Evolutionary conservation across 2,113 vertebrate genomes (phyloP).

Genomic region (Sander lucioperca): DNA sequence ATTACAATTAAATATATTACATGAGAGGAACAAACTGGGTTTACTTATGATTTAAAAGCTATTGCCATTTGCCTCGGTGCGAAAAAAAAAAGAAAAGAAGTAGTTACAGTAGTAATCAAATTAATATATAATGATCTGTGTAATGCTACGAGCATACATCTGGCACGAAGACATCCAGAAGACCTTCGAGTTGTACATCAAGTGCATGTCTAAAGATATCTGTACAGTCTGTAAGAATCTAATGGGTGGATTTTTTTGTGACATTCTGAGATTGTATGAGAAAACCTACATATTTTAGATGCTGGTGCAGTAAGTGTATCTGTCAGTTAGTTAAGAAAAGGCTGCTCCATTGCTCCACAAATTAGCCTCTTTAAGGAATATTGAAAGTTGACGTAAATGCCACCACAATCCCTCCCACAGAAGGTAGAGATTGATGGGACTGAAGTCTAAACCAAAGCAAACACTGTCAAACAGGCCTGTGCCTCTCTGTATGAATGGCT

Average conservation of each 20-base stretch:
- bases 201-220: background rate
- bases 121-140: constrained; percentile 26
- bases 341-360: background rate
- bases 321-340: background rate
- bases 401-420: background rate
- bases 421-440: background rate
- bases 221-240: background rate
- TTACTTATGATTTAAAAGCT: background rate
- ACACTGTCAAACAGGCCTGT: constrained; percentile 62
- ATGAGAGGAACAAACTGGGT: background rate
- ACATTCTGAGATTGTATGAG: background rate
- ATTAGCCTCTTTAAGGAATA: background rate
- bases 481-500: constrained; percentile 41
- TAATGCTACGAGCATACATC: background rate
- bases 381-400: constrained; percentile 30
- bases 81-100: background rate
- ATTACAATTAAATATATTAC: background rate
- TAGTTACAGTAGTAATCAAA: background rate
- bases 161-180: background rate
- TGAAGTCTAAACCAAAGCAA: constrained; percentile 75
- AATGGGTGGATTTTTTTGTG: background rate
- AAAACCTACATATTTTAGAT: background rate
- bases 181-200: background rate
- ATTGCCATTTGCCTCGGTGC: background rate
- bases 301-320: background rate